Conservation (phyloP, 2,888 invertebrate genomes). For the Embidobia sp. region DNA sequence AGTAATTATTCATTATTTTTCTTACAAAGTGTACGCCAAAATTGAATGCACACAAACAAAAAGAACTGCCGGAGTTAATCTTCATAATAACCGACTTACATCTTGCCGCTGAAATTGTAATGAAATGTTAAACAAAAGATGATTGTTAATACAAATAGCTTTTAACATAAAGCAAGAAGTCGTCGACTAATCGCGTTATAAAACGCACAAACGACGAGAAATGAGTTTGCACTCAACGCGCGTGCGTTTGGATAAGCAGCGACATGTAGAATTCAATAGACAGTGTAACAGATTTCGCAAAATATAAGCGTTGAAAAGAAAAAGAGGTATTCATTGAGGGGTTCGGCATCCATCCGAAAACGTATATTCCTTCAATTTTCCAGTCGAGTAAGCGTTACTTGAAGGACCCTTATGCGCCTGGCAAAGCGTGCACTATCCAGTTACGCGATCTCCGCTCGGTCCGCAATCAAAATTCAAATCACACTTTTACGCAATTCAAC, state of each 20-base stretch:
- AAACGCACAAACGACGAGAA: too few species aligned
- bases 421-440: slow-evolving; percentile 82
- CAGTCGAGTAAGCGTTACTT: slow-evolving; percentile 79
- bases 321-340: slow-evolving; percentile 63
- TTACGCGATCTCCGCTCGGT: slow-evolving; percentile 80
- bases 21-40: slow-evolving; percentile 24
- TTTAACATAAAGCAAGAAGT: too few species aligned
- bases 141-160: too few species aligned
- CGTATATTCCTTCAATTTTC: slow-evolving; percentile 81
- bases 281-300: too few species aligned
- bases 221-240: too few species aligned
- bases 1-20: slow-evolving; percentile 51
- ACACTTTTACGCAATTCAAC: slow-evolving; percentile 80
- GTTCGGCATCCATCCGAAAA: slow-evolving; percentile 75
- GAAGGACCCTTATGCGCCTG: slow-evolving; percentile 79
- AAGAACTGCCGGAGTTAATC: too few species aligned
- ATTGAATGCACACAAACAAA: neutral
- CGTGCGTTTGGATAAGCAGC: too few species aligned
- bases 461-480: slow-evolving; percentile 82
- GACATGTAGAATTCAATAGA: too few species aligned
- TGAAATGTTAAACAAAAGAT: too few species aligned
- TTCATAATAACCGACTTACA: too few species aligned
- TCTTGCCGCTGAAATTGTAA: too few species aligned
- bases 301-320: slow-evolving; percentile 2
- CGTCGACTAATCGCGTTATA: too few species aligned